These are phyloP conservation scores for Pantelozetes paolii DNA, from an alignment of 2,888 invertebrate species.

Conservation along the genomic window DNA sequence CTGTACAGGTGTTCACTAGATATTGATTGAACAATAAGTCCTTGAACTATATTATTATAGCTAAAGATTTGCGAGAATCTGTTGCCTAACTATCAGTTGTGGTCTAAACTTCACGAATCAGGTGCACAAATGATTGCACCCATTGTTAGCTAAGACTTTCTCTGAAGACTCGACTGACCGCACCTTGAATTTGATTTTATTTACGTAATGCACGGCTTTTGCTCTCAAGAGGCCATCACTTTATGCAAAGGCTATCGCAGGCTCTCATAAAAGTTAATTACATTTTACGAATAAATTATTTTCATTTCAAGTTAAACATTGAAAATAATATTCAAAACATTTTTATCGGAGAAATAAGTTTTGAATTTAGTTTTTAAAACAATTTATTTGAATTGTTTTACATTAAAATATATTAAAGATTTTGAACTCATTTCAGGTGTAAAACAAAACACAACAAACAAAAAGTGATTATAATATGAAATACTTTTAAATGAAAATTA, in stretches of 20 bases:
- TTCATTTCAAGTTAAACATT: background rate
- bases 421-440: too few relatives aligned
- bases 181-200: background rate
- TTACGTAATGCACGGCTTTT: background rate
- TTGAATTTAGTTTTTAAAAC: too few relatives aligned
- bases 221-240: background rate
- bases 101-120: background rate
- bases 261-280: background rate
- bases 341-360: background rate
- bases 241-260: too few relatives aligned
- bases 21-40: slow-evolving; percentile 5
- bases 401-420: too few relatives aligned
- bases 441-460: too few relatives aligned
- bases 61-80: background rate
- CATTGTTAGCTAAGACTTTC: background rate
- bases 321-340: background rate
- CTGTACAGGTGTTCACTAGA: background rate
- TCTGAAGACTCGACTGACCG: background rate
- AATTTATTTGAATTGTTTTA: too few relatives aligned
- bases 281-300: slow-evolving; percentile 3
- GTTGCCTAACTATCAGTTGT: background rate
- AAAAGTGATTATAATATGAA: too few relatives aligned
- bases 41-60: slow-evolving; percentile 34
- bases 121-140: background rate
- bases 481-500: too few relatives aligned